Conservation (phyloP, 1,140 invertebrate species). For the Hypothenemus hampei region DNA sequence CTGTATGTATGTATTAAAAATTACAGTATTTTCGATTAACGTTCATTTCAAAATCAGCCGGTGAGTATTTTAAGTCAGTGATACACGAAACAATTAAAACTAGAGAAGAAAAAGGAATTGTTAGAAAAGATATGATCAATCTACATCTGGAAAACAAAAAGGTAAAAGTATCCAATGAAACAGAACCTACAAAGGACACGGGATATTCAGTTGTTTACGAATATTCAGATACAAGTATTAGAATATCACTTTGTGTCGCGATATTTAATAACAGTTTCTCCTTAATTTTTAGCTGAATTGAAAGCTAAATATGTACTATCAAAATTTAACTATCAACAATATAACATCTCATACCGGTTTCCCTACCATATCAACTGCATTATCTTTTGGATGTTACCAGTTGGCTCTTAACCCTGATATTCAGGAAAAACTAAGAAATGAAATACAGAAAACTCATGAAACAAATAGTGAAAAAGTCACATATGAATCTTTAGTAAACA, state of each 20-base stretch:
- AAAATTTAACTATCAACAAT: constrained; percentile 2
- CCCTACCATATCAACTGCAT: background rate
- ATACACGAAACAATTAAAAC: constrained; percentile 26
- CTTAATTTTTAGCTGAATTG: background rate
- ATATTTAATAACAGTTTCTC: background rate
- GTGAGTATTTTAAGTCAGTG: constrained; percentile 32
- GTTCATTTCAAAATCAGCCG: constrained; percentile 19
- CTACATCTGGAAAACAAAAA: background rate
- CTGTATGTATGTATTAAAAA: no score
- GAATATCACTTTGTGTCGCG: background rate
- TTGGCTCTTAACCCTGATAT: constrained; percentile 42
- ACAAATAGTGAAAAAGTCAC: constrained; percentile 29
- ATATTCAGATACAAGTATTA: background rate
- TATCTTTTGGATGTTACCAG: constrained; percentile 1
- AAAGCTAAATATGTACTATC: no score
- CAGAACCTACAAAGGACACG: background rate
- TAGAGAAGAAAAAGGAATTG: background rate
- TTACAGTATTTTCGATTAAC: constrained; percentile 10
- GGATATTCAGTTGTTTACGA: background rate
- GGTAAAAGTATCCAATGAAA: background rate
- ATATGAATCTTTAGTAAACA: constrained; percentile 40
- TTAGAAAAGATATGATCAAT: background rate
- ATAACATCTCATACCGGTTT: constrained; percentile 31
- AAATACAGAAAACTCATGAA: background rate
- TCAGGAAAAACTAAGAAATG: constrained; percentile 4